phyloP scores from a whole-genome alignment of 2,113 vertebrate species.

The Phoenicopterus ruber region DNA sequence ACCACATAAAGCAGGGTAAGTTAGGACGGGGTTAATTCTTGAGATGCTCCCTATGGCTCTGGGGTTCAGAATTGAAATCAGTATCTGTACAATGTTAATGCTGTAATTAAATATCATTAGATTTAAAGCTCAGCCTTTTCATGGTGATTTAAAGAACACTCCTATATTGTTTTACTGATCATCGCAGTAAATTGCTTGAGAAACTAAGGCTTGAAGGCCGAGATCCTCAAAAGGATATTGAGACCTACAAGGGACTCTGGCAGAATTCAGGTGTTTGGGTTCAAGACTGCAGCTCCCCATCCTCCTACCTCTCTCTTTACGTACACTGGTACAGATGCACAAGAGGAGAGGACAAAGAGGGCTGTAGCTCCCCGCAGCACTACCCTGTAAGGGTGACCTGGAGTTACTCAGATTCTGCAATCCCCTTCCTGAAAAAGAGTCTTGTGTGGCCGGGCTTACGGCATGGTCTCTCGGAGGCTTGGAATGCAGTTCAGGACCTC shows the following conservation, averaged over 20 bases:
- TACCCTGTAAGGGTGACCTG: background rate
- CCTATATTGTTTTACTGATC: background rate
- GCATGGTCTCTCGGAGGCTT: background rate
- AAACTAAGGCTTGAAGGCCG: background rate
- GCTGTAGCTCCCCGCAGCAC: background rate
- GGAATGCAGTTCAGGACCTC: background rate
- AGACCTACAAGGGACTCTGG: background rate
- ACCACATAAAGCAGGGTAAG: background rate
- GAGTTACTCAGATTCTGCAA: background rate
- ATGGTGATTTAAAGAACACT: conserved; percentile 14
- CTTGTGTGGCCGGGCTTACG: background rate
- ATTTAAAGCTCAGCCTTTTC: conserved; percentile 58
- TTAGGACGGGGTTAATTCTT: conserved; percentile 34
- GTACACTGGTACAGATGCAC: background rate
- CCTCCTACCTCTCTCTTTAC: background rate
- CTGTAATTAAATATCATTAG: conserved; percentile 61
- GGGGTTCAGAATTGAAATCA: background rate
- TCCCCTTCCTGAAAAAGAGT: background rate
- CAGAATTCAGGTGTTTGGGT: background rate
- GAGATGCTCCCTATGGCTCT: background rate
- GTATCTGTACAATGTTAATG: conserved; percentile 19
- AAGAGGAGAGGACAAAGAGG: background rate
- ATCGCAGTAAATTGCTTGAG: background rate
- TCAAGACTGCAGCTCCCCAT: background rate
- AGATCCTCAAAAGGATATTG: background rate